Percentiles rank a stretch among this genome's conserved stretches.
These are phyloP conservation scores for Cassiopea xamachana DNA, from an alignment of 30 jellyfish, hydroid and myxozoan species.

Conservation along the genomic window DNA sequence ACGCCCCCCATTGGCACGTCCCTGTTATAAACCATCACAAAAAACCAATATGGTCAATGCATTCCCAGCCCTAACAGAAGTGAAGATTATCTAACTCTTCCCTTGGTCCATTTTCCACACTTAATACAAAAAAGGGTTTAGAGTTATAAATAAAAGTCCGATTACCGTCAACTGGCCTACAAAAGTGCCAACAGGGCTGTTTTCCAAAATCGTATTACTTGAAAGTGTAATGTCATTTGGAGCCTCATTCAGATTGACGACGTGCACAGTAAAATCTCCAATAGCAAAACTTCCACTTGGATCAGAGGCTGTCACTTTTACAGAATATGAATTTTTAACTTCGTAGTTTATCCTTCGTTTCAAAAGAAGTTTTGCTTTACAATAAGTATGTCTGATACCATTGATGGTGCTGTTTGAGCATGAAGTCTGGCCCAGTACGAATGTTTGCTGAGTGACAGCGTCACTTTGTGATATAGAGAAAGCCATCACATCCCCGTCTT, in stretches of 20 bases:
- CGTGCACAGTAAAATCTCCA: conserved; percentile 39
- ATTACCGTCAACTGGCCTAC: conserved; percentile 68
- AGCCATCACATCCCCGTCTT: conserved; percentile 57
- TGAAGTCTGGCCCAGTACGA: conserved; percentile 34
- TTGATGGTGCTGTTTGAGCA: conserved; percentile 36
- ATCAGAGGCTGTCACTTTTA: conserved; percentile 49
- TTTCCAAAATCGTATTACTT: conserved; percentile 35
- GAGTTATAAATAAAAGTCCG: no score
- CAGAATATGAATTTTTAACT: conserved; percentile 34
- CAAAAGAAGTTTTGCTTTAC: conserved; percentile 41
- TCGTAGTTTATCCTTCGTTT: conserved; percentile 50
- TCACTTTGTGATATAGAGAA: conserved; percentile 57
- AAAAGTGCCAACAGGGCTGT: conserved; percentile 58
- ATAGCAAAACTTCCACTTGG: conserved; percentile 50
- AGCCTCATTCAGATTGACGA: conserved; percentile 53
- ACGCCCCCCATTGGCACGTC: background rate
- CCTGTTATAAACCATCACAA: no score
- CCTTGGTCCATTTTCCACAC: no score
- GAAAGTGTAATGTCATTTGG: conserved; percentile 67
- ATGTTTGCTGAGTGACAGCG: conserved; percentile 28
- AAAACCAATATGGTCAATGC: no score
- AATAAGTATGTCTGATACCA: conserved; percentile 23
- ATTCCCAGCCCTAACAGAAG: no score
- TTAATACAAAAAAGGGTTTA: no score
- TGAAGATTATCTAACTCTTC: no score